Evolutionary conservation across 2,888 invertebrate genomes (phyloP), one percentile per base, ranked within the genome.

Genomic region (Scaptomyza reducta): DNA sequence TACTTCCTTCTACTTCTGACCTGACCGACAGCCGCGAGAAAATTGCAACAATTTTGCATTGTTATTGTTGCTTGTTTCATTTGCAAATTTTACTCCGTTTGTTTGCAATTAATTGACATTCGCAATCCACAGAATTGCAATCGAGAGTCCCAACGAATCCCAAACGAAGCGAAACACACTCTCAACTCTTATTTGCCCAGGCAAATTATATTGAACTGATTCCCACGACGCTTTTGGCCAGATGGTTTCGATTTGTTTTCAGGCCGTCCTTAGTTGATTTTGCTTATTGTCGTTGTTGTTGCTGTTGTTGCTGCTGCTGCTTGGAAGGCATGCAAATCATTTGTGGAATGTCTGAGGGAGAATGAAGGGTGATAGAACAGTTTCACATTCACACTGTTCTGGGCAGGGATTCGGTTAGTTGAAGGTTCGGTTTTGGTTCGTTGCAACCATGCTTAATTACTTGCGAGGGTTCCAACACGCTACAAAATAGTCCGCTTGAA

Each of bases 121-220:
- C 77, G 55, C 66, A 85, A 74, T 79, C 62, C 50, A 35, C 65
- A 47, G 53, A 77, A 73, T 67, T 49, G 58, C 49, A 63, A 60
- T 53, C 56, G 65, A 55, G 63, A 70, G 64, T 68, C 81, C 41
- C 54, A 38, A 66, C 38, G 38, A 18, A 22, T 47, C 25, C 38
- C 50, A 64, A 56, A 58, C 54, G 40, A 40, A 40, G 3, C 38
- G n/a, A 38, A 14, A 38, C 72, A 72, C 75, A 70, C 83, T 77
- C 67, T 72, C 72, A 45, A 72, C 59, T 70, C 65, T 70, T 72
- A 63, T 80, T 76, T 75, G 75, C 51, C 64, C 80, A 75, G 63
- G 72, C 84, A 84, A 84, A 84, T 84, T 88, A 88, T 84, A 84
- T 84, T 84, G 84, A 85, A 85, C 84, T 88, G 84, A 85, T 85